Base-by-base conservation (phyloP, 2,888 invertebrate species). In the Hololepta plana region DNA sequence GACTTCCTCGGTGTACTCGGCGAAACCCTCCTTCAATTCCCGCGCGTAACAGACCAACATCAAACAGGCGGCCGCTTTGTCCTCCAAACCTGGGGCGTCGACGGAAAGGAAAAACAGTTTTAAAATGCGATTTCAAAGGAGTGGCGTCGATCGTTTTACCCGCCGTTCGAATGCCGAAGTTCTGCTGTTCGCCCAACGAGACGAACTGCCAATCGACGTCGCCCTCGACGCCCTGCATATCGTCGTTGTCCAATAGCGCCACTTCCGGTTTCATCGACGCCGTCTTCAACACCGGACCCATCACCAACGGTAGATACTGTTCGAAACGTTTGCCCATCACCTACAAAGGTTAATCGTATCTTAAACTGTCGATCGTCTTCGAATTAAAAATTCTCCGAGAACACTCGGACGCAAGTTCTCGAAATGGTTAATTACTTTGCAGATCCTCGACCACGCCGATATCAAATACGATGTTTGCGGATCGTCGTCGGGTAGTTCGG, bases 361-460 rank as follows among this genome's bases (percentile, higher is more conserved):
- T n/a, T n/a, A n/a, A n/a, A n/a, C n/a, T n/a, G n/a, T n/a, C n/a
- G n/a, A n/a, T n/a, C n/a, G n/a, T n/a, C n/a, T n/a, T n/a, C n/a
- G n/a, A n/a, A n/a, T n/a, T n/a, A n/a, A n/a, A n/a, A n/a, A n/a
- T n/a, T n/a, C n/a, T n/a, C n/a, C n/a, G n/a, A n/a, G n/a, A n/a
- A n/a, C n/a, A n/a, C n/a, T n/a, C n/a, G n/a, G n/a, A n/a, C n/a
- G n/a, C n/a, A n/a, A n/a, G n/a, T n/a, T n/a, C n/a, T n/a, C n/a
- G n/a, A n/a, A n/a, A n/a, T n/a, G n/a, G n/a, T n/a, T 9, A 35
- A 35, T 30, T 35, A 52, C 53, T 57, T 91, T 91, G 59, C 98
- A 99, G 56, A 98, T 93, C 38, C 98, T 71, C 0, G 96, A 91
- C 98, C 98, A 99, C 1, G 96, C 95, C 0, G 93, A 90, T 39